Evolutionary conservation across 2,113 vertebrate species (phyloP), one percentile per base, ranked within the genome.

Genomic region (Eubucco bourcierii): DNA sequence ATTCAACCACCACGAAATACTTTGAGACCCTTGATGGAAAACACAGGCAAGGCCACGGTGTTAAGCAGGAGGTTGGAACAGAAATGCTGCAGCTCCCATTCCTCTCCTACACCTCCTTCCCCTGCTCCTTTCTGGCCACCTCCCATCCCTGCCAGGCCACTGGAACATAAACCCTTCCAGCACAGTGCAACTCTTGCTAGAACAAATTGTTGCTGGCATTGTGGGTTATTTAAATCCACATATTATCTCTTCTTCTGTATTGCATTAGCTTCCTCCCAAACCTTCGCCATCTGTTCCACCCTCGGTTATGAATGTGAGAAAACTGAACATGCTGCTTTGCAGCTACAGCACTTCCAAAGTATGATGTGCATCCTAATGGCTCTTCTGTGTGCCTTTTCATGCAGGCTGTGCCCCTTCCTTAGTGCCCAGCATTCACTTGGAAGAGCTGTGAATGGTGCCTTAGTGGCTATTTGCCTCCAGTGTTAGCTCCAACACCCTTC

Each of bases 261-360:
- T 96, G 72, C 96, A 95, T 96, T 85, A 91, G 93, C 95, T 97
- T 95, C 95, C 94, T 95, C 95, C 95, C 93, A 97, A 97, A 95
- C 96, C 96, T 96, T 91, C 91, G 27, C 96, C 96, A 97, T 97
- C 96, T 97, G 96, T 97, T 97, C 96, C 96, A 93, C 96, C 94
- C 96, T 97, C 93, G 29, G 93, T 95, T 90, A 93, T 79, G 93
- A 95, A 96, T 95, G 96, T 97, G 96, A 96, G 96, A 96, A 97
- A 96, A 88, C 94, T 18, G 83, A 96, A 93, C 95, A 93, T 90
- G 94, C 94, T 93, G 95, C 95, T 97, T 92, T 80, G 6, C 93
- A 87, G 93, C 91, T 79, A 70, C 87, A 83, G 93, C 87, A 9
- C 94, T 96, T 67, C 14, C 68, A 74, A 92, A 91, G 87, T 10